Base-by-base conservation (phyloP, 2,797 vertebrate species). In the Ficedula albicollis region DNA sequence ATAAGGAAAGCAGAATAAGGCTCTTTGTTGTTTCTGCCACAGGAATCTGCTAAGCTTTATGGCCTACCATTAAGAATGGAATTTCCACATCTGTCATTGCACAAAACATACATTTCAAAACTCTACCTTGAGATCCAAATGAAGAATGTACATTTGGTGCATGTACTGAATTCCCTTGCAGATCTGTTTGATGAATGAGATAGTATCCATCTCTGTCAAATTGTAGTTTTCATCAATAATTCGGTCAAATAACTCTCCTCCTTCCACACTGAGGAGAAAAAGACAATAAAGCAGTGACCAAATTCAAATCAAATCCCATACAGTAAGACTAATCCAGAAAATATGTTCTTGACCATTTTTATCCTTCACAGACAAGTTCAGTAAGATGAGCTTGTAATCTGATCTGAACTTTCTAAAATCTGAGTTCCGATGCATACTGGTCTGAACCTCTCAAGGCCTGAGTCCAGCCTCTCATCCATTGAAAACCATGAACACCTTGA, bases 91-190 rank as follows among this genome's bases (percentile, higher is more conserved):
- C 38, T 79, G n/a, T 55, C 46, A 62, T 22, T 63, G 64, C 39
- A 56, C 15, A 51, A 43, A 90, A 69, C n/a, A 70, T 22, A 54
- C 16, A 86, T 52, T 52, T 64, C 3, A 70, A 6, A 79, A 34
- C 38, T 39, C 46, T 98, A 99, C 99, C 99, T 99, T 99, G 87
- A 99, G 98, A 97, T 99, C 99, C 54, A 99, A 98, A 90, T 99
- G 99, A 14, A 99, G 98, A 95, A 99, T 99, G 94, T 99, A 99
- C 99, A 99, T 99, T 96, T 99, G 99, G 73, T 99, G 99, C 99
- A 99, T 99, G 97, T 99, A 98, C 78, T 98, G 98, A 94, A 99
- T 98, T 27, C 99, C 99, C 89, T 99, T 99, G 81, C 98, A 99
- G 96, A 99, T 99, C 96, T 99, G 99, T 63, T 98, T 98, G 90